Conservation (phyloP, 2,113 vertebrate genomes). For the Oostethus manadensis region DNA sequence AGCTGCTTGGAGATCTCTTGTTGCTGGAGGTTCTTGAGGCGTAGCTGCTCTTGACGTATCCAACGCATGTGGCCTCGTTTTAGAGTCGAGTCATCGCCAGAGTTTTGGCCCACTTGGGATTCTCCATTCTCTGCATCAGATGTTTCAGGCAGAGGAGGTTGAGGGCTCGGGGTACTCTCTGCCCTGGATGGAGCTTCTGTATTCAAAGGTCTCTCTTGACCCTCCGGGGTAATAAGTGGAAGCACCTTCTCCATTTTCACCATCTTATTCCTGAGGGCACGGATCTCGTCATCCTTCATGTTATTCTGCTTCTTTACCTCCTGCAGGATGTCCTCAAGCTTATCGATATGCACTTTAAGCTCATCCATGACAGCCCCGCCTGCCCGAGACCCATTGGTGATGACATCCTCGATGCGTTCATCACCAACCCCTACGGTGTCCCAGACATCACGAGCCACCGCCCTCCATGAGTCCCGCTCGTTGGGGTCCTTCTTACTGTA, state of each 20-base stretch:
- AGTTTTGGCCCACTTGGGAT: conserved; percentile 68
- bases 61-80: conserved; percentile 81
- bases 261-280: conserved; percentile 91
- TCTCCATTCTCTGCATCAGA: conserved; percentile 67
- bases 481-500: conserved; percentile 97
- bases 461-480: conserved; percentile 93
- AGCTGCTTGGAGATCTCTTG: conserved; percentile 95
- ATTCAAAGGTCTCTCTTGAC: conserved; percentile 36
- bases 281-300: conserved; percentile 97
- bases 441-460: conserved; percentile 95
- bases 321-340: conserved; percentile 93
- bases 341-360: conserved; percentile 94
- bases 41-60: conserved; percentile 92
- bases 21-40: conserved; percentile 92
- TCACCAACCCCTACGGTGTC: conserved; percentile 96
- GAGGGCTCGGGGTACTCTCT: conserved; percentile 39
- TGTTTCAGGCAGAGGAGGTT: conserved; percentile 51
- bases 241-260: conserved; percentile 97
- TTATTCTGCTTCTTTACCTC: conserved; percentile 99
- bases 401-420: conserved; percentile 87
- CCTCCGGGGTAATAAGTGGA: conserved; percentile 83
- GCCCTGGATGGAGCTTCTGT: background rate
- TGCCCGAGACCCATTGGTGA: conserved; percentile 68
- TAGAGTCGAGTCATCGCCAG: conserved; percentile 79
- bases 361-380: conserved; percentile 85